Evolutionary conservation across 2,888 invertebrate genomes (phyloP).

Genomic region (Blera fallax): DNA sequence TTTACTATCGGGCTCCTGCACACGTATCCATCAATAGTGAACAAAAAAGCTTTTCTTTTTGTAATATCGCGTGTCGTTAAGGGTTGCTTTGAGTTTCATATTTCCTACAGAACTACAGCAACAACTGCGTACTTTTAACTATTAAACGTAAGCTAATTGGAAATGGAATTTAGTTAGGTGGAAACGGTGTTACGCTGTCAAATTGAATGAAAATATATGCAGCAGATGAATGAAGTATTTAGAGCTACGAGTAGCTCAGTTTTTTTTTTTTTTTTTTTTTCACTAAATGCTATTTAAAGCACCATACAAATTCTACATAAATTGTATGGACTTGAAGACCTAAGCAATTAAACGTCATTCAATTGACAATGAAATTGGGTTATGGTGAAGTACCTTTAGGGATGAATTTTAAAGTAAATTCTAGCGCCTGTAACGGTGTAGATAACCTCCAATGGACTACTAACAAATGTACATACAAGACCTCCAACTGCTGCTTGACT

Average conservation of each 20-base stretch:
- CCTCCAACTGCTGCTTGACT: too few species aligned
- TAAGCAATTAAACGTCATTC: background rate
- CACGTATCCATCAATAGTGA: conserved; percentile 3
- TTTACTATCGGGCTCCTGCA: background rate
- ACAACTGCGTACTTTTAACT: conserved; percentile 8
- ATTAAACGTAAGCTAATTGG: conserved; percentile 7
- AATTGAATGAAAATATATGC: background rate
- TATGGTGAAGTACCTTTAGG: background rate
- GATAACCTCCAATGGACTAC: too few species aligned
- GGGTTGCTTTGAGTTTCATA: background rate
- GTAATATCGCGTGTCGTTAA: conserved; percentile 10
- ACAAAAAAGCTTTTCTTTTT: background rate
- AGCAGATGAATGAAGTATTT: background rate
- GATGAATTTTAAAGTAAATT: background rate
- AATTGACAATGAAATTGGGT: background rate
- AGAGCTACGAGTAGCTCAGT: too few species aligned
- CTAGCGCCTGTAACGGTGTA: background rate
- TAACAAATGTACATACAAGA: too few species aligned
- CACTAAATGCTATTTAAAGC: background rate
- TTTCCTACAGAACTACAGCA: background rate
- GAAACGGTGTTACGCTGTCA: background rate
- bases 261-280: background rate
- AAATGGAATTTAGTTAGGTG: background rate
- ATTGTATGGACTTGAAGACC: background rate
- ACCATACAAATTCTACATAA: background rate